These are phyloP conservation scores for Aleiodes testaceus DNA, from an alignment of 2,888 invertebrate species.

Conservation along the genomic window DNA sequence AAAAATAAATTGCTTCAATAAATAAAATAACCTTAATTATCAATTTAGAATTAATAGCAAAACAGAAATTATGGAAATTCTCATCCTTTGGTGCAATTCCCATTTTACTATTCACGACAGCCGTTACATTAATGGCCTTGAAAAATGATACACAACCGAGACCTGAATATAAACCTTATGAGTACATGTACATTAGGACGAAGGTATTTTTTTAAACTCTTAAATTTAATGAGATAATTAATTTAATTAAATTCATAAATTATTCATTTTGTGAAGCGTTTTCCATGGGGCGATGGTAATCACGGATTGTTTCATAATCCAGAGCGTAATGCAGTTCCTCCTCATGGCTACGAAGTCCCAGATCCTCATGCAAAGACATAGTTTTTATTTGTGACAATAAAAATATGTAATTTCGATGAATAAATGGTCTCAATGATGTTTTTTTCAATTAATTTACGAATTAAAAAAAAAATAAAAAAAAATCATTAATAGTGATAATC, in stretches of 20 bases:
- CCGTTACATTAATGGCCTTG: constrained; percentile 32
- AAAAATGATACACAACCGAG: constrained; percentile 53
- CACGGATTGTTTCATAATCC: constrained; percentile 64
- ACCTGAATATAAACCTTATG: constrained; percentile 55
- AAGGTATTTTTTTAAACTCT: constrained; percentile 53
- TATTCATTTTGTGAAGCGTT: constrained; percentile 52
- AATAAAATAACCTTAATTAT: no score
- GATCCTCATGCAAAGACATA: constrained; percentile 53
- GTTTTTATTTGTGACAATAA: not conserved
- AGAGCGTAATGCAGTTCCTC: constrained; percentile 58
- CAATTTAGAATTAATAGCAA: constrained; percentile 4
- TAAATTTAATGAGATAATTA: no score
- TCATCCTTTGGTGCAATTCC: constrained; percentile 49
- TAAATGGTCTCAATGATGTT: not conserved
- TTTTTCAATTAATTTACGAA: not conserved
- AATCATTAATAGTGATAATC: not conserved
- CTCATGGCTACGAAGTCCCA: constrained; percentile 61
- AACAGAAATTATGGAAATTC: constrained; percentile 48
- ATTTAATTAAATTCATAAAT: not conserved
- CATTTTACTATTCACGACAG: constrained; percentile 44
- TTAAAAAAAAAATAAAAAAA: not conserved
- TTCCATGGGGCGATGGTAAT: constrained; percentile 66
- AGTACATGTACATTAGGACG: constrained; percentile 55
- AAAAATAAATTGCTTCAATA: no score
- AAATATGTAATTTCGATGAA: not conserved